Evolutionary conservation across 2,888 invertebrate species (phyloP), one percentile per base, ranked within the genome.

Genomic region (Platycheirus rosarum): DNA sequence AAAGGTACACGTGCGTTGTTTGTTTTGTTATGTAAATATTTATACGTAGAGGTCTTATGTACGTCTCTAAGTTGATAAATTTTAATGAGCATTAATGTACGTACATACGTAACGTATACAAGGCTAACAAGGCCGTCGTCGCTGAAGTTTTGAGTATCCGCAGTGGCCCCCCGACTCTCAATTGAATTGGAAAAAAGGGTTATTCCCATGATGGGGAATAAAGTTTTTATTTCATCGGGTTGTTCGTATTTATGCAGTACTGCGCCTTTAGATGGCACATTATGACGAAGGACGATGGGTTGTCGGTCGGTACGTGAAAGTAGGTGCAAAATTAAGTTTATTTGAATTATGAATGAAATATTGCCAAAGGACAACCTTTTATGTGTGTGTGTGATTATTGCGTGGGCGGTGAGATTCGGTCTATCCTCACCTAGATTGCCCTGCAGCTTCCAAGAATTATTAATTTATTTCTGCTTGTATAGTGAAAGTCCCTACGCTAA

Each of bases 281-380:
- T 70, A 69, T 53, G 68, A 37, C 46, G 20, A 57, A 62, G 40
- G 14, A 23, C n/a, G n/a, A n/a, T n/a, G n/a, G n/a, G n/a, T n/a
- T n/a, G 60, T 18, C 44, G n/a, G 37, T 23, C 37, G 35, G 5
- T 9, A 40, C 13, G 16, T n/a, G n/a, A 32, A 44, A 60, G 60
- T 60, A 60, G 60, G 60, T 60, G 60, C 60, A 44, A 65, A 74
- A 79, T 79, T 79, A 74, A 79, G 74, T 79, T 68, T 68, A 62
- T 68, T 74, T 79, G 42, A 74, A 74, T 79, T 74, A 79, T 68
- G 35, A 79, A 68, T 62, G 68, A 74, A 74, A 63, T 68, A 55
- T 63, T 68, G 20, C 66, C 26, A 46, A 53, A 53, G 66, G 49
- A 74, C 48, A 40, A 40, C n/a, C 55, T 23, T 13, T n/a, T n/a